Conservation (phyloP, 2,113 vertebrate genomes). For the Perognathus longimembris region DNA sequence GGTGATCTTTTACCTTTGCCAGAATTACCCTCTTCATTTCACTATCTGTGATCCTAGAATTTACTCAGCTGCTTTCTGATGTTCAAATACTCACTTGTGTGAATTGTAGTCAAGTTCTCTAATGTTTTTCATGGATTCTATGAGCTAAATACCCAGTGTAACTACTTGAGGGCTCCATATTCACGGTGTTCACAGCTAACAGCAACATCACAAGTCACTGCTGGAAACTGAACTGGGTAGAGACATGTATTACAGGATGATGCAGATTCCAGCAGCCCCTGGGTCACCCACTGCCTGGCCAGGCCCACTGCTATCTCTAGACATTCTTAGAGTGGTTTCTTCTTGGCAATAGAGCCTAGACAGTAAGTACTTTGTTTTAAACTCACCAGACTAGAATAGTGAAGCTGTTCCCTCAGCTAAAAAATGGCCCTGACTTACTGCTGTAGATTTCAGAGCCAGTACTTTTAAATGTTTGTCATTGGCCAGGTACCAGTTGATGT, state of each 20-base stretch:
- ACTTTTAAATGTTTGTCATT: not conserved
- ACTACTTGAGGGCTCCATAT: not conserved
- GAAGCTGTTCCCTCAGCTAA: not conserved
- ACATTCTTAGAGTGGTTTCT: not conserved
- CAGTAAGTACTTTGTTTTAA: not conserved
- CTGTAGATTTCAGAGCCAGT: not conserved
- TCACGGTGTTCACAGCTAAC: not conserved
- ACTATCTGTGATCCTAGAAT: not conserved
- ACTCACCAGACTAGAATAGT: not conserved
- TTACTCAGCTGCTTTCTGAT: conserved; percentile 35
- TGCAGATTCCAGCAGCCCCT: not conserved
- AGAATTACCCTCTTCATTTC: not conserved
- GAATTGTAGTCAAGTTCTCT: conserved; percentile 11
- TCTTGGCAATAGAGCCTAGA: not conserved
- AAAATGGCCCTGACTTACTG: not conserved
- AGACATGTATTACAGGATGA: not conserved
- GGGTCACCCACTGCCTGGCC: no score
- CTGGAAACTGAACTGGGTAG: not conserved
- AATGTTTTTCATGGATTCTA: not conserved
- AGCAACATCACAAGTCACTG: not conserved
- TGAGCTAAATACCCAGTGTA: not conserved
- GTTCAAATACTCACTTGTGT: not conserved
- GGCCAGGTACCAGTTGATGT: not conserved
- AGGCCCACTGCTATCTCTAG: not conserved
- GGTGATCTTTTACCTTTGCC: not conserved